Percentiles rank a stretch among this genome's conserved stretches.
These are phyloP conservation scores for Pachypanchax playfairii DNA, from an alignment of 2,113 vertebrate genomes.

Conservation along the genomic window DNA sequence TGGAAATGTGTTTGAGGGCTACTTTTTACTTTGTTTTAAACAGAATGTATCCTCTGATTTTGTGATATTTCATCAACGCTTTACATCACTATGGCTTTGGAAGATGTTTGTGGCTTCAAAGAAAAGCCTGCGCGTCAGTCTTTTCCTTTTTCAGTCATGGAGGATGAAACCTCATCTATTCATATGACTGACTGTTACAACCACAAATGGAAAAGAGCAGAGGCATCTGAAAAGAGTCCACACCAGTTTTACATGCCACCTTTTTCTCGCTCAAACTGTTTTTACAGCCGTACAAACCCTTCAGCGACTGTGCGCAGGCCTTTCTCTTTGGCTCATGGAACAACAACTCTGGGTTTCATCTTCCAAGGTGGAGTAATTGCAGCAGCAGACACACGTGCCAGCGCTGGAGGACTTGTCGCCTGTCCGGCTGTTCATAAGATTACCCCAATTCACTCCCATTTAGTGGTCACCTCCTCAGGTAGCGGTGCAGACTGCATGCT, in stretches of 20 bases:
- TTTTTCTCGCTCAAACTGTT: constrained; percentile 8
- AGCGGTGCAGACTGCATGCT: constrained; percentile 83
- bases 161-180: constrained; percentile 21
- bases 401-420: constrained; percentile 78
- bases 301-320: constrained; percentile 51
- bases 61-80: constrained; percentile 4
- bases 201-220: neutral
- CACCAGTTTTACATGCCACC: constrained; percentile 46
- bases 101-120: constrained; percentile 79
- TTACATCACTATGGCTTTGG: constrained; percentile 78
- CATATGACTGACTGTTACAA: constrained; percentile 18
- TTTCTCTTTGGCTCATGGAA: constrained; percentile 79
- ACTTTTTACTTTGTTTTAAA: constrained; percentile 7
- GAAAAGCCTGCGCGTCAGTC: constrained; percentile 9
- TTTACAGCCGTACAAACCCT: constrained; percentile 7
- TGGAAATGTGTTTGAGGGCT: constrained; percentile 6
- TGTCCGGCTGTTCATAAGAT: constrained; percentile 81
- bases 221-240: constrained; percentile 23
- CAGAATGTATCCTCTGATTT: neutral
- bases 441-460: constrained; percentile 82
- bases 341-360: constrained; percentile 85
- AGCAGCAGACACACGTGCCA: constrained; percentile 85
- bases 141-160: constrained; percentile 37
- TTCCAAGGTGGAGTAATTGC: constrained; percentile 84
- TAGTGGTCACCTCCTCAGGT: constrained; percentile 84